Evolutionary conservation across 2,113 vertebrate species (phyloP).

Genomic region (Phodopus roborovskii): DNA sequence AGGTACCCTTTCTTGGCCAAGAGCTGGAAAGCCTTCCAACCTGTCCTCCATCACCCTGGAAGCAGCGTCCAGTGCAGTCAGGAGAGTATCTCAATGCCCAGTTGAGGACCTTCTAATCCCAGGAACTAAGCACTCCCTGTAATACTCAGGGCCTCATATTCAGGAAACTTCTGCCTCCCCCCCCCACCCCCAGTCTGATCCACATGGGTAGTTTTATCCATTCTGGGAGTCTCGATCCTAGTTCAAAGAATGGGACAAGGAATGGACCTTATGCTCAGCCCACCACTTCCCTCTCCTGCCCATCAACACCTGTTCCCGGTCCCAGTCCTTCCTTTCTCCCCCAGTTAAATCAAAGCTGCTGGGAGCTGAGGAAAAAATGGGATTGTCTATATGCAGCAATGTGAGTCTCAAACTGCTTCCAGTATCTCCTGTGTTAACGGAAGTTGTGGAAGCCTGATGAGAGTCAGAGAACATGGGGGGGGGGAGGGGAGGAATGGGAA

Average conservation of each 20-base stretch:
- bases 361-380: not conserved
- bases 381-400: not conserved
- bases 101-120: not conserved
- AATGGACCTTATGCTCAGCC: not conserved
- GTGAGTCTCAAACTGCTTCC: not conserved
- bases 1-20: not conserved
- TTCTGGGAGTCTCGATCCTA: not conserved
- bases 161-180: not conserved
- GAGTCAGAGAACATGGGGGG: not conserved
- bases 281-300: not conserved
- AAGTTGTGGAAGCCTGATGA: not conserved
- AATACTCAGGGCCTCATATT: not conserved
- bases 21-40: not conserved
- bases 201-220: not conserved
- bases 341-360: not conserved
- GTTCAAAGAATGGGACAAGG: not conserved
- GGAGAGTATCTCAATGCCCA: not conserved
- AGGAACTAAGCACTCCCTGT: not conserved
- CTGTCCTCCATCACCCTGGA: too few relatives aligned
- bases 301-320: not conserved
- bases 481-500: not conserved
- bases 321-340: slow-evolving; percentile 10
- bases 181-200: not conserved
- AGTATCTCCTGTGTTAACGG: not conserved
- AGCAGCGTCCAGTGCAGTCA: not conserved